Evolutionary conservation across 1,140 invertebrate genomes (phyloP), one percentile per base, ranked within the genome.

Genomic region (Drosophila setifemur): DNA sequence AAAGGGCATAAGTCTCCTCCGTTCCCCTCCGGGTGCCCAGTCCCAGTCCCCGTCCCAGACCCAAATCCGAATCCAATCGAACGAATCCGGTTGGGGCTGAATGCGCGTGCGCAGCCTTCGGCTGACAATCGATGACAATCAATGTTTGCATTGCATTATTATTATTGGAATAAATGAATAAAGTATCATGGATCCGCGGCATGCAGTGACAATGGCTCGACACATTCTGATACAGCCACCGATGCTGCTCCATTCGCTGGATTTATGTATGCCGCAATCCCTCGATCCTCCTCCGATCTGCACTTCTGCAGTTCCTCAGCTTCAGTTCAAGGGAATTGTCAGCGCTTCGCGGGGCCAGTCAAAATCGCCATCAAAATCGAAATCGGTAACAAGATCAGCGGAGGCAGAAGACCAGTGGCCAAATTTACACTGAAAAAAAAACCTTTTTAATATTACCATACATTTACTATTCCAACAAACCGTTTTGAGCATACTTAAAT

Each of bases 131-230:
- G 82, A 87, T 87, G 82, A 88, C 83, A 87, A 87, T 87, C 82
- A 88, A 88, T 88, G 79, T 88, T 88, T 88, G 86, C 86, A 88
- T 88, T 88, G 86, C 86, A 88, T 88, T 88, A 88, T 88, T 88
- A 88, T 88, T 88, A 88, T 88, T 88, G 85, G 86, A 88, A 88
- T 88, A 88, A 86, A 88, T 88, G 86, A 88, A 88, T 88, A 88
- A 88, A 88, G 76, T 86, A 89, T 86, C 86, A 31, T 72, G 52
- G 35, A 71, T 58, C 67, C 45, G 52, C 61, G 67, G 75, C 81
- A 85, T 85, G 81, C 81, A 85, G 81, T 85, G 81, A 85, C 82
- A 86, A 86, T 86, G 82, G 76, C 74, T 35, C 73, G 47, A 73
- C 67, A 77, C 73, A 74, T 70, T 55, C 77, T 72, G 61, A 48